Evolutionary conservation across 2,888 invertebrate genomes (phyloP).

Genomic region (Graphium colonna): DNA sequence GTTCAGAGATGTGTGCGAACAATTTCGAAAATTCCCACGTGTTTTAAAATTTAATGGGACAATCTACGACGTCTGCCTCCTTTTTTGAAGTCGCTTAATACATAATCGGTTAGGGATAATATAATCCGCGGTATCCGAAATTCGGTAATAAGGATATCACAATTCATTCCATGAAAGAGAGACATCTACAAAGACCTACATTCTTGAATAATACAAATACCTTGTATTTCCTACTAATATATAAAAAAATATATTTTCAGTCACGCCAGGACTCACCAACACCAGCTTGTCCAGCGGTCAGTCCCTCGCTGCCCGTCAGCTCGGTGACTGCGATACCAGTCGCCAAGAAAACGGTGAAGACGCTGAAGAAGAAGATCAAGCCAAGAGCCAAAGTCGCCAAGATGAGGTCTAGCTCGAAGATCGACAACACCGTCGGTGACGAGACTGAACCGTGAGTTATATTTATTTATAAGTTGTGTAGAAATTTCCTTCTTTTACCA

Average conservation of each 20-base stretch:
- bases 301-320: constrained; percentile 64
- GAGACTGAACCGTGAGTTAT: constrained; percentile 63
- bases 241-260: constrained; percentile 33
- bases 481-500: too few species aligned
- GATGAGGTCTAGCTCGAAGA: constrained; percentile 44
- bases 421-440: constrained; percentile 44
- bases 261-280: constrained; percentile 55
- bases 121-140: background rate
- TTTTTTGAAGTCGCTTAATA: background rate
- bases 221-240: too few species aligned
- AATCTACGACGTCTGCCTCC: too few species aligned
- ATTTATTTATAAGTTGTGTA: too few species aligned
- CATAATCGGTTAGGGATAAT: background rate
- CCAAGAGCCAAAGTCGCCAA: constrained; percentile 41
- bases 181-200: too few species aligned
- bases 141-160: background rate
- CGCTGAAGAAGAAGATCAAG: constrained; percentile 43
- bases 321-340: constrained; percentile 54
- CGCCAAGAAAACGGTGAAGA: constrained; percentile 47
- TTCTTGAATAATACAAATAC: too few species aligned
- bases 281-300: constrained; percentile 60
- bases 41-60: too few species aligned
- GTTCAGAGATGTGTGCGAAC: too few species aligned
- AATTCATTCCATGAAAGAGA: too few species aligned
- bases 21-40: too few species aligned